Evolutionary conservation across 30 jellyfish, hydroid and myxozoan species (phyloP), one percentile per base, ranked within the genome.

Genomic region (Mastigias papua): DNA sequence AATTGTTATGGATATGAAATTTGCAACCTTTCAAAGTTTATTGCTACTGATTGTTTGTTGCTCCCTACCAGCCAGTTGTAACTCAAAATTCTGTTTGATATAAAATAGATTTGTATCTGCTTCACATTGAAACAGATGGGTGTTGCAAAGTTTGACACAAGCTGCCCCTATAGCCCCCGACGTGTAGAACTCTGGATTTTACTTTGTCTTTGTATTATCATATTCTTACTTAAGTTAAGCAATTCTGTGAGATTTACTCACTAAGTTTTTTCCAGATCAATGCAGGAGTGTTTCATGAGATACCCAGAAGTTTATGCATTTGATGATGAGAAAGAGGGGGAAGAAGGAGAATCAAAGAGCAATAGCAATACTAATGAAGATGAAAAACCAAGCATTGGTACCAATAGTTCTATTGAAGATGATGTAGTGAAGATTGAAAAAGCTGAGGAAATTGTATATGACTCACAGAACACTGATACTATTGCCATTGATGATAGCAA

Each of bases 211-310:
- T 37, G 54, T 37, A 37, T 37, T 5, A 37, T 5, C 11, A 11
- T 37, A 3, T 11, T 37, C 54, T 37, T 37, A 5, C 5, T 3
- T 37, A 37, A 3, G 54, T 37, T 37, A 5, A 3, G 11, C 54
- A 3, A 3, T 11, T 11, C 54, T 3, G 11, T 3, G 54, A 37
- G 54, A 37, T 37, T 37, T 37, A 37, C 11, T 10, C 2, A 17
- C 67, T 51, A 17, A 6, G 8, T 58, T 63, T 63, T 28, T 63
- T 3, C 73, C 32, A 84, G 85, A 68, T 37, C 89, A n/a, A 95
- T 95, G 99, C 99, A 90, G 76, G 99, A 95, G 62, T 95, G 99
- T 69, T 95, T 95, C 79, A 48, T 73, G 66, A 76, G 81, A 61
- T 78, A 84, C 73, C 99, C 99, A 57, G 99, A 95, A 16, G 75